phyloP scores from a whole-genome alignment of 2,797 vertebrate genomes.

The Hipposideros larvatus region DNA sequence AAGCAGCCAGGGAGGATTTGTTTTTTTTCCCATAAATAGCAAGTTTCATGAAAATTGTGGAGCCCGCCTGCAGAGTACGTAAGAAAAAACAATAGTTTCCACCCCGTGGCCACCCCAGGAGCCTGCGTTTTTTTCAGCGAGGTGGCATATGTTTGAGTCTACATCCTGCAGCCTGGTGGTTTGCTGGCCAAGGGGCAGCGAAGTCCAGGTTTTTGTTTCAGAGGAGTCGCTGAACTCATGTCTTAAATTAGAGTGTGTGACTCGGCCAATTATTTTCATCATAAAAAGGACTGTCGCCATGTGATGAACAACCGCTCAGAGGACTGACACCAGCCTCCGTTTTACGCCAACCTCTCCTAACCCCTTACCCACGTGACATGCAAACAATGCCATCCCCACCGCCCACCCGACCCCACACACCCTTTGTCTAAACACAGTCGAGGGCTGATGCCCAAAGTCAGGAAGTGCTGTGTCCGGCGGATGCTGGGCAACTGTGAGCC shows the following conservation, averaged over 20 bases:
- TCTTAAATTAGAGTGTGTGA: background rate
- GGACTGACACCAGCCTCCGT: background rate
- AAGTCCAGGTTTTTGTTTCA: background rate
- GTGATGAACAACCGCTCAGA: background rate
- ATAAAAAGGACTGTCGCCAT: background rate
- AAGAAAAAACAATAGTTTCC: background rate
- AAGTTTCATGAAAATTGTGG: background rate
- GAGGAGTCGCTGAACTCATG: background rate
- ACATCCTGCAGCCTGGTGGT: no score
- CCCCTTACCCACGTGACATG: background rate
- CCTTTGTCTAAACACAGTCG: background rate
- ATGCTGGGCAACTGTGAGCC: background rate
- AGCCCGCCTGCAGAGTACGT: no score
- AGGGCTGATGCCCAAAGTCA: background rate
- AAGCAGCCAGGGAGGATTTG: rapidly evolving
- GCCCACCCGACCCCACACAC: background rate
- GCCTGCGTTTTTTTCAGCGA: no score
- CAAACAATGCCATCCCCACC: background rate
- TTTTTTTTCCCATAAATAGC: background rate
- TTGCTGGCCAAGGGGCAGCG: background rate
- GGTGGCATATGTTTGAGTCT: no score
- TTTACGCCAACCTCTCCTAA: background rate
- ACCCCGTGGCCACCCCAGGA: rapidly evolving
- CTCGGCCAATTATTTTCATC: rapidly evolving
- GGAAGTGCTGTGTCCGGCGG: background rate